Evolutionary conservation across 2,888 invertebrate genomes (phyloP), one percentile per base, ranked within the genome.

Genomic region (Mesoligia furuncula): DNA sequence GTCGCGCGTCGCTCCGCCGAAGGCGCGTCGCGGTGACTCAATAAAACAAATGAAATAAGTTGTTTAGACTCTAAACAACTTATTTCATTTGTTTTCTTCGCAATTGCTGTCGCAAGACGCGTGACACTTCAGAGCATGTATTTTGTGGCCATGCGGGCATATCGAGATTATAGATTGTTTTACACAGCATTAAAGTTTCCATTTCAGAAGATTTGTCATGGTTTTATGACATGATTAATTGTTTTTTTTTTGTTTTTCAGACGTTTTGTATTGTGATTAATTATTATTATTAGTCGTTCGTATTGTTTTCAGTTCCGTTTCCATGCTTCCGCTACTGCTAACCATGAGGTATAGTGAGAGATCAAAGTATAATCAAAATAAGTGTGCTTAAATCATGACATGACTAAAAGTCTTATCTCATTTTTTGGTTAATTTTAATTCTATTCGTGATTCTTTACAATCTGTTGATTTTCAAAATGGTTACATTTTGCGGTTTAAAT

Each of bases 301-400:
- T 27, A 24, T 75, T 75, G 17, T 75, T 48, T 73, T 61, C 15
- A 48, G 45, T 74, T 74, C 57, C n/a, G 2, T 20, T 45, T 31
- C 5, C 15, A 27, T 4, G 15, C 24, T 27, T n/a, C 9, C 2
- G 27, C 20, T 27, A 27, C 45, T 45, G 17, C 2, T 39, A 68
- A 72, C 24, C 24, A 42, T n/a, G 24, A 68, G 24, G 31, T 13
- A 45, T 45, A 27, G 4, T 27, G 5, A 24, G 8, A 5, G 8
- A 31, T 20, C 4, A 48, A 15, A 68, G 31, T 31, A 48, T 24
- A 2, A 67, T 13, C 20, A 1, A 20, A 67, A 27, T 13, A 7
- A 42, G 42, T 42, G 42, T 42, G 45, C 13, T 13, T 45, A 45
- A 36, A 36, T 36, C 36, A 5, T 5, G 36, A n/a, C 36, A 7